These are phyloP conservation scores for Sipha maydis DNA, from an alignment of 2,888 invertebrate genomes.

Conservation along the genomic window DNA sequence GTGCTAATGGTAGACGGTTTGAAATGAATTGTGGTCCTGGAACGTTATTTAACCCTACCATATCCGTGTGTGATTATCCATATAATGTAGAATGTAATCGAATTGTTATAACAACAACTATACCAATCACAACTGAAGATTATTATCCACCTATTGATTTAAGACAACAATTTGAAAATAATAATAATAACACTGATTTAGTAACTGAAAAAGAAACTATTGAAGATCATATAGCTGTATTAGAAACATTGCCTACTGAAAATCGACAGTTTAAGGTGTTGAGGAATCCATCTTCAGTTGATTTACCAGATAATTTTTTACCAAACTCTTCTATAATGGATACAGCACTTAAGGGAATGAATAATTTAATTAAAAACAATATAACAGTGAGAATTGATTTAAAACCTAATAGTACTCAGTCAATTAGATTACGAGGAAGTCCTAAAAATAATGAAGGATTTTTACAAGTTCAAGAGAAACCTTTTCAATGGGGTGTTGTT, in stretches of 20 bases:
- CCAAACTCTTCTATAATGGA: constrained; percentile 30
- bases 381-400: constrained; percentile 43
- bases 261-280: constrained; percentile 50
- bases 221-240: constrained; percentile 37
- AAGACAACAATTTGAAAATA: constrained; percentile 35
- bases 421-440: constrained; percentile 69
- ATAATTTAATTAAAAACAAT: constrained; percentile 21
- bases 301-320: constrained; percentile 53
- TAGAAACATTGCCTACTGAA: constrained; percentile 45
- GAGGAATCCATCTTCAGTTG: constrained; percentile 39
- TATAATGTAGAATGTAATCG: constrained; percentile 70
- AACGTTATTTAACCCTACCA: constrained; percentile 72
- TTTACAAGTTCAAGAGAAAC: constrained; percentile 68
- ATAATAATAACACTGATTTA: constrained; percentile 22
- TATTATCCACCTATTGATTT: constrained; percentile 14
- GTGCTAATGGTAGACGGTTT: constrained; percentile 72
- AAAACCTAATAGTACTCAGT: constrained; percentile 56
- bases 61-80: constrained; percentile 73
- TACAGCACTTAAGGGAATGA: not conserved
- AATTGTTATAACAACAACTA: not conserved
- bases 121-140: not conserved
- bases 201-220: constrained; percentile 9
- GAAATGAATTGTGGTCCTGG: constrained; percentile 74
- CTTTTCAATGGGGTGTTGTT: constrained; percentile 69
- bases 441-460: constrained; percentile 69